Conservation (phyloP, 2,113 vertebrate genomes). For the Archilochus colubris region DNA sequence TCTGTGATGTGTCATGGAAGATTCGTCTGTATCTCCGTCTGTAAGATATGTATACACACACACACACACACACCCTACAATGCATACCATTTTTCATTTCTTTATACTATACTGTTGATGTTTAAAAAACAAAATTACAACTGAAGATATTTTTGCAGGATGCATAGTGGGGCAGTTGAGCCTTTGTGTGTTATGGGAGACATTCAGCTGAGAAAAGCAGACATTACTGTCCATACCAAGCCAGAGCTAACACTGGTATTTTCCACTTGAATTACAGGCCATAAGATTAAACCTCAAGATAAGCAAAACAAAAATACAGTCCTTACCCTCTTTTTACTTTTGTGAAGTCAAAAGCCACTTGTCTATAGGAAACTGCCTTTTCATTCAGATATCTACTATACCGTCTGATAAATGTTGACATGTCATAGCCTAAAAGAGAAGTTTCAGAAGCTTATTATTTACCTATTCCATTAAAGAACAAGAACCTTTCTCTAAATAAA, state of each 20-base stretch:
- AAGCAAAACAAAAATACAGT: not conserved
- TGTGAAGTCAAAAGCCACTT: slow-evolving; percentile 99
- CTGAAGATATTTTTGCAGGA: not conserved
- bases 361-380: slow-evolving; percentile 98
- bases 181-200: not conserved
- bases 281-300: not conserved
- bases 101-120: not conserved
- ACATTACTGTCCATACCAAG: not conserved
- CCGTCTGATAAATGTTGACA: slow-evolving; percentile 97
- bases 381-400: slow-evolving; percentile 98
- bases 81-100: not conserved
- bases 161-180: not conserved
- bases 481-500: not conserved
- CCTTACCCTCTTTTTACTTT: slow-evolving; percentile 99
- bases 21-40: no score
- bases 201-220: not conserved
- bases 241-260: not conserved
- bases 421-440: slow-evolving; percentile 89
- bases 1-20: fast-evolving
- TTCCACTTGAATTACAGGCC: not conserved
- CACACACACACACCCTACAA: not conserved
- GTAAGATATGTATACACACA: no score
- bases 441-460: slow-evolving; percentile 9
- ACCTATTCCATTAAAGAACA: not conserved
- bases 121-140: not conserved